Conservation (phyloP, 2,797 vertebrate species). For the Pseudopleuronectes americanus region DNA sequence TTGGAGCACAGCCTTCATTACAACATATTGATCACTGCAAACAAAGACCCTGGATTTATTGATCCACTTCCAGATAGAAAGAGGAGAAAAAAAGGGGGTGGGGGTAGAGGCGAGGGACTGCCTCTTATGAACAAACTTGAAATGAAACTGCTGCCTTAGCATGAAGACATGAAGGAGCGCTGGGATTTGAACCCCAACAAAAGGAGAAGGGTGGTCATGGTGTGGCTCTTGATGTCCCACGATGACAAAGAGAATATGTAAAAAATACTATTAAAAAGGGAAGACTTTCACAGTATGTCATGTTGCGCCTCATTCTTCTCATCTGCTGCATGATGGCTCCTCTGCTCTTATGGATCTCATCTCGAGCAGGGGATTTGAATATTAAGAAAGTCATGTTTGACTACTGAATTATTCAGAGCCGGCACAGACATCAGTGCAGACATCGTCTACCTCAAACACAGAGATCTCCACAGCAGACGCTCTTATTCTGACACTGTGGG, state of each 20-base stretch:
- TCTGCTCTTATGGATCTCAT: conserved; percentile 38
- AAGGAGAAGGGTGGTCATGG: conserved; percentile 35
- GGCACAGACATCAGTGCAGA: conserved; percentile 39
- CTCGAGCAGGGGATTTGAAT: conserved; percentile 55
- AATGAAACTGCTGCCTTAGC: conserved; percentile 54
- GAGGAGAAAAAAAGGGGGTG: neutral
- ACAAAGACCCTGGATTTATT: conserved; percentile 87
- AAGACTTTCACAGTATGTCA: conserved; percentile 23
- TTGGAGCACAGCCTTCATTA: conserved; percentile 87
- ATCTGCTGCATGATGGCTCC: conserved; percentile 33
- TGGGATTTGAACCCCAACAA: conserved; percentile 28
- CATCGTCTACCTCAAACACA: conserved; percentile 48
- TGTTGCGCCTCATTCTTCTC: conserved; percentile 42
- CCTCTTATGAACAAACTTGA: conserved; percentile 55
- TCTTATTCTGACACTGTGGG: conserved; percentile 16
- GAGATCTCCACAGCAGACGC: conserved; percentile 26
- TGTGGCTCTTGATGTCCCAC: conserved; percentile 47
- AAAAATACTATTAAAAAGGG: conserved; percentile 42
- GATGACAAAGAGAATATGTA: conserved; percentile 49
- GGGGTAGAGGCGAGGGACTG: conserved; percentile 35
- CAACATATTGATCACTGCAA: conserved; percentile 86
- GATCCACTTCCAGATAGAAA: conserved; percentile 76
- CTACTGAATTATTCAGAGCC: conserved; percentile 59
- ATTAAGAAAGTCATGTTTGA: conserved; percentile 55
- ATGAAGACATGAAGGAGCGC: conserved; percentile 37